A percentile compares a stretch with the other conserved stretches of the same genome.
These are phyloP conservation scores for Mythimna lalbum DNA, from an alignment of 2,888 invertebrate genomes.

Conservation along the genomic window DNA sequence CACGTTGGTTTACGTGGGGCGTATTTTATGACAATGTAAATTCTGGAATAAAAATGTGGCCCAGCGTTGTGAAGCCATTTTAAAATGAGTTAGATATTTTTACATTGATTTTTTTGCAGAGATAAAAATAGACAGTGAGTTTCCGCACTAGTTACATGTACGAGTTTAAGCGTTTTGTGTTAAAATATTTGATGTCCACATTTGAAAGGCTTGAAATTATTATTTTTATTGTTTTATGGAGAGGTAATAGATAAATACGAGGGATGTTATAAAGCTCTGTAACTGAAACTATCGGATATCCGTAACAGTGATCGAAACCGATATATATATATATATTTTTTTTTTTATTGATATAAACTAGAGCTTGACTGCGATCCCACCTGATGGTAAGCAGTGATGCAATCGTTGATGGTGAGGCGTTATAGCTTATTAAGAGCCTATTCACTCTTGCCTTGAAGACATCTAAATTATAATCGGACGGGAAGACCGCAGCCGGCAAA, in stretches of 20 bases:
- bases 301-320: no score
- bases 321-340: no score
- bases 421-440: no score
- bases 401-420: no score
- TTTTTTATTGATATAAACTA: no score
- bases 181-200: constrained; percentile 18
- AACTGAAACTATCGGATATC: no score
- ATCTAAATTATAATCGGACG: no score
- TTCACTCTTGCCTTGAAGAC: no score
- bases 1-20: constrained; percentile 48
- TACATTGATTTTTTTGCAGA: constrained; percentile 37
- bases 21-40: constrained; percentile 52
- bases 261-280: no score
- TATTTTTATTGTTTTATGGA: neutral
- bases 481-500: no score
- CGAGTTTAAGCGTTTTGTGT: neutral
- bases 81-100: constrained; percentile 31
- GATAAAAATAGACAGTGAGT: constrained; percentile 16
- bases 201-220: neutral
- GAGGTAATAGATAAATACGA: neutral
- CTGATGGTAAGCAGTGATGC: no score
- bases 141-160: constrained; percentile 14
- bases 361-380: no score
- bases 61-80: constrained; percentile 18
- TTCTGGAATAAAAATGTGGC: constrained; percentile 49